Evolutionary conservation across 2,113 vertebrate species (phyloP).

Genomic region (Galemys pyrenaicus): DNA sequence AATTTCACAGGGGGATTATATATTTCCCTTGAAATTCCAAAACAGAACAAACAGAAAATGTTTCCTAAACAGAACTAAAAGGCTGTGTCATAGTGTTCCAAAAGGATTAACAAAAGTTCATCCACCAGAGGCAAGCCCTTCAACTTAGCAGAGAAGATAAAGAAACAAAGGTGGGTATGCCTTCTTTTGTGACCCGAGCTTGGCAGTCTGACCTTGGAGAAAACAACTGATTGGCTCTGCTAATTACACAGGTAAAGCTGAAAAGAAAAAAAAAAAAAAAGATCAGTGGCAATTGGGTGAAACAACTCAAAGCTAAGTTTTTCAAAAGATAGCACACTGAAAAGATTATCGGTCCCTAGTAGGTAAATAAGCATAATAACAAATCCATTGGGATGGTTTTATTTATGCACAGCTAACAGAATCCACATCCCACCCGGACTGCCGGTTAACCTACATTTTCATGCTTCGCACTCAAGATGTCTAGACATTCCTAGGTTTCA

Average conservation of each 20-base stretch:
- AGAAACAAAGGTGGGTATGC: not conserved
- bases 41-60: constrained; percentile 24
- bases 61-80: not conserved
- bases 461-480: not conserved
- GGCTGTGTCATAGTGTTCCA: not conserved
- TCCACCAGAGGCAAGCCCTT: not conserved
- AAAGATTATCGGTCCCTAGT: not conserved
- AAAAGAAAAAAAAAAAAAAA: too few species aligned
- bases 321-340: not conserved
- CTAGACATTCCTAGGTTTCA: not conserved
- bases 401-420: not conserved
- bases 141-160: not conserved
- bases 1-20: not conserved
- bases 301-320: not conserved
- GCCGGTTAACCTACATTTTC: not conserved
- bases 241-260: not conserved
- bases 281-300: not conserved
- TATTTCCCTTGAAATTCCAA: not conserved
- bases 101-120: not conserved
- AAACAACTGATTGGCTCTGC: not conserved
- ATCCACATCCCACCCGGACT: not conserved
- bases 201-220: not conserved
- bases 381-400: not conserved
- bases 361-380: not conserved
- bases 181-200: not conserved